Base-by-base conservation (phyloP, 2,888 invertebrate genomes). In the Drosophila setosimentum region DNA sequence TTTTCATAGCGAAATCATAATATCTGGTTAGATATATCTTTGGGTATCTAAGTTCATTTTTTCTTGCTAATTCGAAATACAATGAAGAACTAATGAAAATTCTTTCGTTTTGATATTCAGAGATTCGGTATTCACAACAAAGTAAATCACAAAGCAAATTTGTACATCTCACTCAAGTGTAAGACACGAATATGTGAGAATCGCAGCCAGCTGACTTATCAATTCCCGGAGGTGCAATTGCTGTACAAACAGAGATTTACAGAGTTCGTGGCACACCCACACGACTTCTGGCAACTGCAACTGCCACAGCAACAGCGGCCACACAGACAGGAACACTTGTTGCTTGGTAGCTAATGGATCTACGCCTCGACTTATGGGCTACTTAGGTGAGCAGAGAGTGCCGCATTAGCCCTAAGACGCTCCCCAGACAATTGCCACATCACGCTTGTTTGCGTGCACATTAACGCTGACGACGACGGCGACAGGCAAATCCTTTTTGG, bases 361-460 rank as follows among this genome's bases (percentile, higher is more conserved):
- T 89, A 87, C 85, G 87, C 89, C 85, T 83, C 78, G 76, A 69
- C 70, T 67, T 66, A 72, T 53, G 65, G 78, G 78, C 89, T 83
- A 76, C 83, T 87, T 84, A 80, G 68, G 50, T 62, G 59, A 74
- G 50, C 76, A 73, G 51, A 27, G 53, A 35, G n/a, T 55, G 50
- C 60, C 45, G 67, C 37, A 53, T 61, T 49, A 54, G 49, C 55
- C 59, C 61, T 68, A 54, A 57, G 58, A 62, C 63, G 61, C 69
- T 79, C 81, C 78, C 78, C 80, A 86, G 86, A 88, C 88, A 86
- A 88, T 89, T 90, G 89, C 85, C 82, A 80, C 74, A 87, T 87
- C 89, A 90, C 86, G 89, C 89, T 90, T 87, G 87, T 87, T 87
- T 87, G 87, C 89, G 66, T 69, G 82, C 87, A 89, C 87, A 87